phyloP scores from a whole-genome alignment of 2,797 vertebrate genomes.

The Tachyglossus aculeatus region DNA sequence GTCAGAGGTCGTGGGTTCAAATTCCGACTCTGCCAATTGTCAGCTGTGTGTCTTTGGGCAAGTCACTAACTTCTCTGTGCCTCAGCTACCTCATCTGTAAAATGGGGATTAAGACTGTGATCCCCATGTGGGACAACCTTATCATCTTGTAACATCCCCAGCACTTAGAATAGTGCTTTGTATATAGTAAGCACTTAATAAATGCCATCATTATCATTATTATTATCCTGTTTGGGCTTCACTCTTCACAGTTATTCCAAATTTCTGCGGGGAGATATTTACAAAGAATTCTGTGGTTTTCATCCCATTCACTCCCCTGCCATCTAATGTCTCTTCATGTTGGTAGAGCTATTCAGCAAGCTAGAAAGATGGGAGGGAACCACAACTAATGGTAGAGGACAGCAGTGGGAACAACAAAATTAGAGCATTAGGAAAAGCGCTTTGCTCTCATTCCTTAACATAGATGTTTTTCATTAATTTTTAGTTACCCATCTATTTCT shows the following conservation, averaged over 20 bases:
- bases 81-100: too few species aligned
- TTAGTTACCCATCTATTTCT: slow-evolving; percentile 10
- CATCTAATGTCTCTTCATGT: slow-evolving; percentile 47
- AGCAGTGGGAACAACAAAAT: slow-evolving; percentile 40
- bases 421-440: slow-evolving; percentile 19
- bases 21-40: too few species aligned
- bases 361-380: slow-evolving; percentile 1
- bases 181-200: too few species aligned
- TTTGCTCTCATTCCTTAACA: slow-evolving; percentile 41
- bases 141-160: too few species aligned
- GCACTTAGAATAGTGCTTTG: too few species aligned
- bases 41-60: too few species aligned
- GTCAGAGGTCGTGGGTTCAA: too few species aligned
- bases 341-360: slow-evolving; percentile 19
- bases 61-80: too few species aligned
- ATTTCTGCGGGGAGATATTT: slow-evolving; percentile 46
- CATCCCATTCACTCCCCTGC: slow-evolving; percentile 18
- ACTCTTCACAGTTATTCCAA: slow-evolving; percentile 36
- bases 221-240: too few species aligned
- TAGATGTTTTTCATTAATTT: slow-evolving; percentile 21
- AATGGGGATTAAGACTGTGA: too few species aligned
- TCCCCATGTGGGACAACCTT: too few species aligned
- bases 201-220: too few species aligned
- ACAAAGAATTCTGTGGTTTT: slow-evolving; percentile 27
- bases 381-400: slow-evolving; percentile 31